Percentiles rank a stretch among this genome's conserved stretches.
Evolutionary conservation across 1,140 invertebrate genomes (phyloP).

Genomic region (Riptortus pedestris): DNA sequence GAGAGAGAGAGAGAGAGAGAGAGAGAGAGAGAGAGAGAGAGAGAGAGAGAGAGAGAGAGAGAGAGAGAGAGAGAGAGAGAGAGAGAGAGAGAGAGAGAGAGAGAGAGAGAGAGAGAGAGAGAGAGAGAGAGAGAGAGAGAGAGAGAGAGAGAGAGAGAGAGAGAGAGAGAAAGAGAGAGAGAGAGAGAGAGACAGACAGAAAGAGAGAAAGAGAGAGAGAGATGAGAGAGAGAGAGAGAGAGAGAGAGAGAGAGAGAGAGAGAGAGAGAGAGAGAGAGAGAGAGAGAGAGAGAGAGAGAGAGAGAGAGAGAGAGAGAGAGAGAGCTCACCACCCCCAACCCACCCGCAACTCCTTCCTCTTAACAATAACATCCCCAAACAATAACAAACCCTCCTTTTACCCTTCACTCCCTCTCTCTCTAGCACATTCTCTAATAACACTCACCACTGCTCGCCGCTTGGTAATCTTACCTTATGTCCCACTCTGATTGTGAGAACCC

Average conservation of each 20-base stretch:
- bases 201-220: too few relatives aligned
- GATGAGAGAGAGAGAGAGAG: slow-evolving; percentile 20
- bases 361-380: too few relatives aligned
- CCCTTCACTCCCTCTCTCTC: too few relatives aligned
- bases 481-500: too few relatives aligned
- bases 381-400: too few relatives aligned
- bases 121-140: slow-evolving; percentile 21
- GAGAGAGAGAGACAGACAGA: slow-evolving; percentile 17
- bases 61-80: slow-evolving; percentile 19
- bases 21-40: slow-evolving; percentile 15
- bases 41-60: slow-evolving; percentile 8
- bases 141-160: slow-evolving; percentile 21
- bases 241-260: slow-evolving; percentile 20
- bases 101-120: slow-evolving; percentile 21
- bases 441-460: too few relatives aligned
- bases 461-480: too few relatives aligned
- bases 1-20: slow-evolving; percentile 26
- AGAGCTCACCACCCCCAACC: not conserved
- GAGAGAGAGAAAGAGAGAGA: slow-evolving; percentile 20
- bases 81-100: slow-evolving; percentile 21
- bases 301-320: slow-evolving; percentile 20
- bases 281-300: slow-evolving; percentile 20
- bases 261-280: slow-evolving; percentile 20
- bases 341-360: slow-evolving; percentile 30
- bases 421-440: too few relatives aligned